phyloP scores from a whole-genome alignment of 1,140 invertebrate species.

The Maniola jurtina region DNA sequence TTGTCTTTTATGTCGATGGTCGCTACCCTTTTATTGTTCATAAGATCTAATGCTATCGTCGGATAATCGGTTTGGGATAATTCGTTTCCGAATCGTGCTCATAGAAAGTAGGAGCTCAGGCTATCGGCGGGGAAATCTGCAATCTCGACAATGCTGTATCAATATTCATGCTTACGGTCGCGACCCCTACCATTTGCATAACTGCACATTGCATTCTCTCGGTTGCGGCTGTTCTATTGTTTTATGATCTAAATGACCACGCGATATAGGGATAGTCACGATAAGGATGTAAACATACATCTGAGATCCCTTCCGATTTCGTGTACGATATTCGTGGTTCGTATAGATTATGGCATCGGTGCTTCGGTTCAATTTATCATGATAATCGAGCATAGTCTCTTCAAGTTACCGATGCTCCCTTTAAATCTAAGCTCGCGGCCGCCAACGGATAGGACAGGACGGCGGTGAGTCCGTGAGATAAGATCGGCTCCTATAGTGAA shows the following conservation, averaged over 20 bases:
- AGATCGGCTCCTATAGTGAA: constrained; percentile 30
- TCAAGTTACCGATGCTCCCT: constrained; percentile 25
- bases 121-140: constrained; percentile 66
- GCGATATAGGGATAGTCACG: constrained; percentile 69
- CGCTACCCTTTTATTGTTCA: constrained; percentile 23
- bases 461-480: constrained; percentile 26
- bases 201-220: constrained; percentile 70
- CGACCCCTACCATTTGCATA: constrained; percentile 74
- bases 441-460: constrained; percentile 27
- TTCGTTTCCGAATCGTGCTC: constrained; percentile 68
- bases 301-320: constrained; percentile 32
- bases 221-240: constrained; percentile 73
- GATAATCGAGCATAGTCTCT: constrained; percentile 20
- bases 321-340: constrained; percentile 29
- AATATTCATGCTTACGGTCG: constrained; percentile 75
- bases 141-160: constrained; percentile 75
- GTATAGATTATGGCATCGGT: constrained; percentile 23
- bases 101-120: constrained; percentile 61
- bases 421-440: constrained; percentile 28
- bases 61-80: constrained; percentile 65
- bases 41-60: constrained; percentile 46
- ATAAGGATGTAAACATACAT: constrained; percentile 60
- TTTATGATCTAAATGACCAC: constrained; percentile 77
- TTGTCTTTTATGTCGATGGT: constrained; percentile 17
- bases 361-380: constrained; percentile 25